Evolutionary conservation across 2,888 invertebrate species (phyloP).

Genomic region (Cylloceria caligata): DNA sequence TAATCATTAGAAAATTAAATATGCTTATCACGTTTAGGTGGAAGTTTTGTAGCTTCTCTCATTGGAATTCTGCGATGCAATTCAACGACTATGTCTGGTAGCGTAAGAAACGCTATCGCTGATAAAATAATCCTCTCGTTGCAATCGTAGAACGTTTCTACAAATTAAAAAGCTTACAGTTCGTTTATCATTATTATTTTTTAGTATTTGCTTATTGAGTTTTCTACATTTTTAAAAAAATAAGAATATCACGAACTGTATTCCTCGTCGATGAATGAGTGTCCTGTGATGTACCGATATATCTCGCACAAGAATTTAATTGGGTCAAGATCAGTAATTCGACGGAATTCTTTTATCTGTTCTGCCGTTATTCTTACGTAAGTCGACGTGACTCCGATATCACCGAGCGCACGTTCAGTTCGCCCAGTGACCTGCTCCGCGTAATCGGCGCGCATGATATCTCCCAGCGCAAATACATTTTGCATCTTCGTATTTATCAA

Average conservation of each 20-base stretch:
- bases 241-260: slow-evolving; percentile 74
- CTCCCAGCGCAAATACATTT: slow-evolving; percentile 75
- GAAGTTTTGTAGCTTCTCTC: slow-evolving; percentile 68
- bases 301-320: slow-evolving; percentile 78
- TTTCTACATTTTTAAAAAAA: background rate
- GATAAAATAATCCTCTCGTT: slow-evolving; percentile 81
- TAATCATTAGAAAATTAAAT: background rate
- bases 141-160: slow-evolving; percentile 78
- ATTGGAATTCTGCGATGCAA: slow-evolving; percentile 77
- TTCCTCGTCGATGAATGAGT: slow-evolving; percentile 78
- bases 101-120: slow-evolving; percentile 80
- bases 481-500: slow-evolving; percentile 71
- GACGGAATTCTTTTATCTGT: slow-evolving; percentile 74
- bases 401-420: slow-evolving; percentile 74
- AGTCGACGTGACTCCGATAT: slow-evolving; percentile 79
- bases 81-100: slow-evolving; percentile 78
- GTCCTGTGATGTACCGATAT: slow-evolving; percentile 78
- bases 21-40: slow-evolving; percentile 78
- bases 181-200: no score
- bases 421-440: slow-evolving; percentile 75
- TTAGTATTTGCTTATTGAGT: no score
- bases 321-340: slow-evolving; percentile 72
- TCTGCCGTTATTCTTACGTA: slow-evolving; percentile 73
- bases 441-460: slow-evolving; percentile 76
- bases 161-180: slow-evolving; percentile 15